Evolutionary conservation across 2,113 vertebrate species (phyloP).

Genomic region (Pangasianodon gigas): DNA sequence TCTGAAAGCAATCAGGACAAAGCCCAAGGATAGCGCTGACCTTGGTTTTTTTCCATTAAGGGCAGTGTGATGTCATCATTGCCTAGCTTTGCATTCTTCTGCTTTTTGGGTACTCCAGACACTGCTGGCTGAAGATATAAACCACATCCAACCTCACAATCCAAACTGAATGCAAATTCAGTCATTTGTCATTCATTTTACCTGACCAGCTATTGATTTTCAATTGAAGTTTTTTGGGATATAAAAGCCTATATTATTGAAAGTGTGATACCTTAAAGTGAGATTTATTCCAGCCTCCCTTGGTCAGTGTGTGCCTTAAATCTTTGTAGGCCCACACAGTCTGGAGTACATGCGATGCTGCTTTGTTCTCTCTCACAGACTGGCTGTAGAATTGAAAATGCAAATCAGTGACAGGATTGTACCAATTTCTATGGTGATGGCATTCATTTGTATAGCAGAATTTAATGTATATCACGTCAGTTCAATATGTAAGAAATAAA

Average conservation of each 20-base stretch:
- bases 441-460: slow-evolving; percentile 8
- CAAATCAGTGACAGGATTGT: neutral
- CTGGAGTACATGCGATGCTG: slow-evolving; percentile 92
- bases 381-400: slow-evolving; percentile 64
- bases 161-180: neutral
- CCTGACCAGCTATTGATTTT: neutral
- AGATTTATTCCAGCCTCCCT: slow-evolving; percentile 93
- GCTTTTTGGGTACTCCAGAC: slow-evolving; percentile 77
- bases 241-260: neutral
- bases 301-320: slow-evolving; percentile 81
- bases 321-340: slow-evolving; percentile 96
- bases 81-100: slow-evolving; percentile 82
- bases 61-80: slow-evolving; percentile 95
- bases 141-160: slow-evolving; percentile 10
- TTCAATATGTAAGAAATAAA: neutral
- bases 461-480: neutral
- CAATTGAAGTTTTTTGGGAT: neutral
- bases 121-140: slow-evolving; percentile 74
- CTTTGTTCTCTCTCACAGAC: slow-evolving; percentile 83
- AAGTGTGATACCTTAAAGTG: slow-evolving; percentile 86
- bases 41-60: slow-evolving; percentile 92
- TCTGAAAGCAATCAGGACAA: slow-evolving; percentile 15
- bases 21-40: slow-evolving; percentile 66
- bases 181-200: neutral
- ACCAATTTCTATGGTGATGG: neutral